Evolutionary conservation across 2,888 invertebrate genomes (phyloP).

Genomic region (Chironomus riparius): DNA sequence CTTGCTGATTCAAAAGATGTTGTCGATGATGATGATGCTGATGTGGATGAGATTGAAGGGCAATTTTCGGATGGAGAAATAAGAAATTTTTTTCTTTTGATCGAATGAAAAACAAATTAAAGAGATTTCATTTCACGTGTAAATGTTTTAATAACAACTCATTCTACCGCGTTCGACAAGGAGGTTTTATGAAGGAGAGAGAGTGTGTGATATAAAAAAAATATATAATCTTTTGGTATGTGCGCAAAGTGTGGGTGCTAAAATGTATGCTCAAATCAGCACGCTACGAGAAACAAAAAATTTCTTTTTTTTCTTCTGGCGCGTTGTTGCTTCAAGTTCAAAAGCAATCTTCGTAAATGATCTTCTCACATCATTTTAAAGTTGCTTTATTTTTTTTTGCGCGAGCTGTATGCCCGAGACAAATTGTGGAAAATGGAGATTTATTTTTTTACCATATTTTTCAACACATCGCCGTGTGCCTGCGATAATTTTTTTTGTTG

Average conservation of each 20-base stretch:
- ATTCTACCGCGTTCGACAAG: neutral
- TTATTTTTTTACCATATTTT: slow-evolving; percentile 22
- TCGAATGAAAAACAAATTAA: slow-evolving; percentile 16
- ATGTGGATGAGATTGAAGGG: too few relatives aligned
- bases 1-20: too few relatives aligned
- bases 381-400: neutral
- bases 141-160: slow-evolving; percentile 21
- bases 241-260: too few relatives aligned
- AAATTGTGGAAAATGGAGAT: slow-evolving; percentile 25
- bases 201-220: too few relatives aligned
- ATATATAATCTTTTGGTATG: too few relatives aligned
- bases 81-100: neutral
- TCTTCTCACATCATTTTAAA: neutral
- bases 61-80: neutral
- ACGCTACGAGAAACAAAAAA: neutral
- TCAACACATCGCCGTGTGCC: slow-evolving; percentile 23
- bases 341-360: neutral
- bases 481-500: slow-evolving; percentile 18
- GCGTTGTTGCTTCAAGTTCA: neutral
- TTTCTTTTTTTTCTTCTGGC: neutral
- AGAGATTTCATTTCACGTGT: slow-evolving; percentile 22
- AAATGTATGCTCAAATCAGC: neutral
- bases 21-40: too few relatives aligned
- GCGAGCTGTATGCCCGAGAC: neutral
- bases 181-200: too few relatives aligned